These are phyloP conservation scores for Poeciliopsis retropinna DNA, from an alignment of 2,113 vertebrate species.

Conservation along the genomic window DNA sequence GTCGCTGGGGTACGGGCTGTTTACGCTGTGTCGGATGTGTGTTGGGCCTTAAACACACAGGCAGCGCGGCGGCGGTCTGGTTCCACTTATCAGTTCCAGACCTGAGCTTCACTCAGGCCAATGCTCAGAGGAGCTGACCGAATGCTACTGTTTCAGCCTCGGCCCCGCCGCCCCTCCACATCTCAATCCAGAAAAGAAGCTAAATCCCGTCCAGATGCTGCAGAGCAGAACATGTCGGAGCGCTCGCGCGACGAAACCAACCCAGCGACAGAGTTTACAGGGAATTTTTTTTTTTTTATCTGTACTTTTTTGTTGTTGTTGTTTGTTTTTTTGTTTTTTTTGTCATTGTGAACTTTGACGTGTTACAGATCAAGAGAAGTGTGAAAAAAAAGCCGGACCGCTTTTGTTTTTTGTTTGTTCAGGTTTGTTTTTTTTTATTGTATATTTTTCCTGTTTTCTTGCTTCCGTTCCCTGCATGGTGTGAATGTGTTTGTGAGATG, in stretches of 20 bases:
- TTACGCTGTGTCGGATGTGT: constrained; percentile 81
- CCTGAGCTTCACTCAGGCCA: constrained; percentile 77
- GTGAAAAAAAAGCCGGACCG: constrained; percentile 7
- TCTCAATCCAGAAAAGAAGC: constrained; percentile 43
- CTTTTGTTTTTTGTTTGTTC: neutral
- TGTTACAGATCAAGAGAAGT: constrained; percentile 15
- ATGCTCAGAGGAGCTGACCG: constrained; percentile 68
- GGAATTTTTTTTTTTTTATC: neutral
- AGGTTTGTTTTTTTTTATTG: neutral
- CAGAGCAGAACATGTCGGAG: constrained; percentile 4
- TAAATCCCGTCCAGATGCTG: constrained; percentile 52
- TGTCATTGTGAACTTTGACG: constrained; percentile 2
- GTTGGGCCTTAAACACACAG: constrained; percentile 72
- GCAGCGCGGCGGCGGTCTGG: constrained; percentile 77
- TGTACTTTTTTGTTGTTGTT: neutral
- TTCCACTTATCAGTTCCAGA: constrained; percentile 89
- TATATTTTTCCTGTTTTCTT: neutral
- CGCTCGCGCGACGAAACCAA: neutral
- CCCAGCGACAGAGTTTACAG: neutral
- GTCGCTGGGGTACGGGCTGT: constrained; percentile 54
- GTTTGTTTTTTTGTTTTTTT: no score
- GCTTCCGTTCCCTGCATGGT: constrained; percentile 2
- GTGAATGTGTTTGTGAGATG: constrained; percentile 50
- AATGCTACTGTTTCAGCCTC: constrained; percentile 71
- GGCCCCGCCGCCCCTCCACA: constrained; percentile 43